A percentile compares a stretch with the other conserved stretches of the same genome.
These are phyloP conservation scores for Drosophila pseudotakahashii DNA, from an alignment of 2,888 invertebrate species.

Conservation along the genomic window DNA sequence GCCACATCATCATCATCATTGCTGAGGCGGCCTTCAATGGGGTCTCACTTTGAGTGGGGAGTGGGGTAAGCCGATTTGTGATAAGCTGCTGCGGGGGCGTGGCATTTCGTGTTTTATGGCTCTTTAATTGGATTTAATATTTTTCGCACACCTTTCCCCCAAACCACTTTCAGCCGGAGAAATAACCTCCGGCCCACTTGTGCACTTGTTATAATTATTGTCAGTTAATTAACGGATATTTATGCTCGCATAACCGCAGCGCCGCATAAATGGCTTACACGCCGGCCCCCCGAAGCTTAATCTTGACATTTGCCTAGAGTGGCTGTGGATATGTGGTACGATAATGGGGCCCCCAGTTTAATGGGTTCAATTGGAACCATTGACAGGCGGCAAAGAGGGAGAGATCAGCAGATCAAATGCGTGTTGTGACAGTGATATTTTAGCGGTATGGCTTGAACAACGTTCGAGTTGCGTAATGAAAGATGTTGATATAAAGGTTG, in stretches of 20 bases:
- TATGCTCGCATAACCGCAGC: constrained; percentile 34
- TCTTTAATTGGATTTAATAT: constrained; percentile 73
- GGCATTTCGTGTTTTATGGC: constrained; percentile 48
- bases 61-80: constrained; percentile 56
- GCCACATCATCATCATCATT: constrained; percentile 61
- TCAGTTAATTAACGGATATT: constrained; percentile 62
- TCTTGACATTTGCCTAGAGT: constrained; percentile 32
- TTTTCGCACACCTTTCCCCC: constrained; percentile 52
- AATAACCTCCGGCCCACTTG: constrained; percentile 17
- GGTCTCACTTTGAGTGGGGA: constrained; percentile 23
- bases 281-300: constrained; percentile 20
- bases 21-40: constrained; percentile 23
- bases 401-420: constrained; percentile 13
- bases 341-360: constrained; percentile 14
- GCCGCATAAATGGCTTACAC: constrained; percentile 21
- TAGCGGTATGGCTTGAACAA: constrained; percentile 9
- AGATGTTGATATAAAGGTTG: neutral
- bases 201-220: constrained; percentile 68
- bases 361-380: constrained; percentile 38
- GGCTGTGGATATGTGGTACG: constrained; percentile 10
- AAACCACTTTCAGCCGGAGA: neutral
- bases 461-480: constrained; percentile 15
- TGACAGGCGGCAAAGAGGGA: constrained; percentile 30
- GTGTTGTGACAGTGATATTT: constrained; percentile 39
- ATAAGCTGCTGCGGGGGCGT: constrained; percentile 42